Evolutionary conservation across 2,113 vertebrate genomes (phyloP), one percentile per base, ranked within the genome.

Genomic region (Epinephelus fuscoguttatus): DNA sequence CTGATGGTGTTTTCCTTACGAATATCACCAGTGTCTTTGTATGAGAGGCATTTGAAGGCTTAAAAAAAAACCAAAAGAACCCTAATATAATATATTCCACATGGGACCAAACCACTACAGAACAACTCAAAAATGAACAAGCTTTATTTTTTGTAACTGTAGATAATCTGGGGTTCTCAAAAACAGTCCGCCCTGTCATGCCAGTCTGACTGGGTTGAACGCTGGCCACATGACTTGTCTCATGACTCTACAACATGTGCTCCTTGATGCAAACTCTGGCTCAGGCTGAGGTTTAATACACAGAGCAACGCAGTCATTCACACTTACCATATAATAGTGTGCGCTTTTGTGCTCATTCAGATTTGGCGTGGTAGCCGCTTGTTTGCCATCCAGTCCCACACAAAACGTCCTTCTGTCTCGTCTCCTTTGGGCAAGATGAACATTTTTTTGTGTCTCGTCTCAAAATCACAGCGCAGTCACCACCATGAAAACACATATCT

Each of bases 71-170:
- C n/a, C 63, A 89, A 50, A 68, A 74, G n/a, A 72, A 80, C 53
- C 63, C 47, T 37, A 7, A 37, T 7, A 37, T 75, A 81, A 68
- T 81, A 84, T 86, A 86, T 72, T 87, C 47, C 72, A 84, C 80
- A 64, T 75, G 88, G 93, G 91, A 93, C 93, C 93, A 94, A 93
- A 92, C 80, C 61, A 81, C 84, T 76, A 83, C 69, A 77, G 59
- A 85, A 87, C 56, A 59, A 84, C 45, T 76, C 74, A 72, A 69
- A 86, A 77, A 85, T 85, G 18, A 90, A 85, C 61, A 77, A 86
- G 75, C 62, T 88, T 92, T 90, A 88, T 92, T 84, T 92, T 88
- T 87, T 90, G 72, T 89, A 84, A 86, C 25, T 88, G 62, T 81
- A 52, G 66, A 76, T 87, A 75, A 84, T 70, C 62, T 70, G 59